phyloP scores from a whole-genome alignment of 2,113 vertebrate genomes.

The Rhipidura dahli region DNA sequence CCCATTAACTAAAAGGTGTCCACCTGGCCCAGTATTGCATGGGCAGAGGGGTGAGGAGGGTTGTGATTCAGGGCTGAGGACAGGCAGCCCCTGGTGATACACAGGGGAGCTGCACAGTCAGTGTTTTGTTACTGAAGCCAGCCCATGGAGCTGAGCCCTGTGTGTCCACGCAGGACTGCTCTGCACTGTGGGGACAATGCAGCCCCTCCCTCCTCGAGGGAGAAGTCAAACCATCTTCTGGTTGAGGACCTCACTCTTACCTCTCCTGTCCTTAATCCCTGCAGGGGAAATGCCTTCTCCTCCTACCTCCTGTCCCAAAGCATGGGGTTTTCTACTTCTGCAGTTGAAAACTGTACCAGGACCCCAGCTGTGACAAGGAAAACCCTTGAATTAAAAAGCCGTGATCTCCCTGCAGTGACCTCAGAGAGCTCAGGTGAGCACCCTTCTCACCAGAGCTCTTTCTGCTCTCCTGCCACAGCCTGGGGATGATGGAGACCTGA shows the following conservation, averaged over 20 bases:
- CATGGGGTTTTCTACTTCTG: not conserved
- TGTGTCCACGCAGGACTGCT: not conserved
- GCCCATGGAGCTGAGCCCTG: not conserved
- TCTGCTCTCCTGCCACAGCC: not conserved
- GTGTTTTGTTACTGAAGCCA: not conserved
- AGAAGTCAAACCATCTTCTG: not conserved
- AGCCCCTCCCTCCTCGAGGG: not conserved
- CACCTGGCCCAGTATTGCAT: not conserved
- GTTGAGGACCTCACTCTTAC: not conserved
- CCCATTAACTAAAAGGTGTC: not conserved
- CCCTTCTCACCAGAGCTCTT: accelerated
- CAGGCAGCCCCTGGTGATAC: not conserved
- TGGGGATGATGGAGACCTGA: accelerated
- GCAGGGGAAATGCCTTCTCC: not conserved
- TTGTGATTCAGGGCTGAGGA: not conserved
- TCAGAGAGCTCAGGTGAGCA: not conserved
- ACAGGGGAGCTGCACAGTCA: not conserved
- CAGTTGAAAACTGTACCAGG: not conserved
- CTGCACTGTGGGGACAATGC: not conserved
- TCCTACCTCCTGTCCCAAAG: not conserved
- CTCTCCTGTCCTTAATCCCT: not conserved
- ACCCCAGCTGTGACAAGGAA: not conserved
- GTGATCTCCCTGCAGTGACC: not conserved
- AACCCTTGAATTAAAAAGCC: not conserved
- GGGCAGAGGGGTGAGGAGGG: not conserved